Conservation (phyloP, 2,797 vertebrate genomes). For the Sphenodon punctatus region DNA sequence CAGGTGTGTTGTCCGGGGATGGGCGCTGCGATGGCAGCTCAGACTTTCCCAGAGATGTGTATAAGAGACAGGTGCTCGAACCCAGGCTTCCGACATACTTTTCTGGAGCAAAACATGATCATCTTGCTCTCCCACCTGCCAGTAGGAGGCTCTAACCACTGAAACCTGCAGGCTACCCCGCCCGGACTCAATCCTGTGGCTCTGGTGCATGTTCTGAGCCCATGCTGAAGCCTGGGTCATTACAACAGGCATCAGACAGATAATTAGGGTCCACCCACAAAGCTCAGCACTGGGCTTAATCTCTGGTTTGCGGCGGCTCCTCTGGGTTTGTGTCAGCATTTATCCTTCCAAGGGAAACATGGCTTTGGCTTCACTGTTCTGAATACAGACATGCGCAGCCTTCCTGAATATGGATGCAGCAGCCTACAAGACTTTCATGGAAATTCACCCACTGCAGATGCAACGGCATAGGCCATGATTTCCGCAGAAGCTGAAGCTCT, state of each 20-base stretch:
- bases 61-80: too few relatives aligned
- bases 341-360: neutral
- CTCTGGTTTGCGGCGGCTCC: too few relatives aligned
- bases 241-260: neutral
- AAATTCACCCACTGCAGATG: neutral
- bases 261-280: neutral
- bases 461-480: too few relatives aligned
- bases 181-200: too few relatives aligned
- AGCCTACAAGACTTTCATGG: neutral
- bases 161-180: neutral
- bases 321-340: neutral
- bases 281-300: rapidly evolving
- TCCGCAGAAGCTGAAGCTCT: too few relatives aligned
- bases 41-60: too few relatives aligned
- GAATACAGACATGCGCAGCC: neutral
- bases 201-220: neutral
- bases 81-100: too few relatives aligned
- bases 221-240: neutral
- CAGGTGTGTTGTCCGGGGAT: too few relatives aligned
- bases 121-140: too few relatives aligned
- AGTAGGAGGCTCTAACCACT: too few relatives aligned
- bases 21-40: too few relatives aligned
- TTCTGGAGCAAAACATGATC: neutral
- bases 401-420: neutral
- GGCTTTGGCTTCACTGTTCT: too few relatives aligned